Base-by-base conservation (phyloP, 92 coral and sea anemone species). In the Zoanthus sansibaricus region DNA sequence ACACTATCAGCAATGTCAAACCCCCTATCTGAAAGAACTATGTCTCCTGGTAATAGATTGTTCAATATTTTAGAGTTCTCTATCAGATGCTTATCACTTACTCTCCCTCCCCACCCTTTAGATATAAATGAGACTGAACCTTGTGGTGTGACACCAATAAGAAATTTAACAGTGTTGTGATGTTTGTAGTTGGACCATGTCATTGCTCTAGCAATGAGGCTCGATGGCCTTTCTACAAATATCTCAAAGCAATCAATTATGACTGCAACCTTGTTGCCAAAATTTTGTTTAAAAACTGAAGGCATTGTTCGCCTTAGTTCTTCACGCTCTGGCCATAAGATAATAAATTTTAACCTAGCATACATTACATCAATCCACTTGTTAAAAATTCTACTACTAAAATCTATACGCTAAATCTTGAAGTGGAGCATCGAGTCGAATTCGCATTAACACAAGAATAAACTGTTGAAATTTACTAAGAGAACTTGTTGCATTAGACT, bases 1-100 rank as follows among this genome's bases (percentile, higher is more conserved):
- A 89, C 92, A 89, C 92, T 89, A 14, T 89, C 92, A 78, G 87
- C 82, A 72, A 90, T 90, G 64, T 90, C 91, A 56, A 91, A 83
- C 61, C 91, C 91, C 66, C 91, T 71, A 79, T 87, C 94, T 54
- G 91, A 91, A 33, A 87, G 83, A 44, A 91, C 91, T 44, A 91
- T 51, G 73, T 77, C 91, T 15, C 91, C 90, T 9, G 89, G 94
- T 70, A 82, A 75, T 46, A 75, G 58, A 14, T 75, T 75, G 59
- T 75, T 75, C 51, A 75, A 75, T 32, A 75, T 75, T 75, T 16
- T 75, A 75, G 62, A 32, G 51, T 75, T 75, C 79, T 75, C 79
- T 75, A 62, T 75, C 51, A 75, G 33, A 75, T 75, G 15, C 61
- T 75, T 46, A 75, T 75, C 79, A 48, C 79, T 75, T 75, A 75